These are phyloP conservation scores for Ceyx cyanopectus DNA, from an alignment of 2,113 vertebrate genomes.

Conservation along the genomic window DNA sequence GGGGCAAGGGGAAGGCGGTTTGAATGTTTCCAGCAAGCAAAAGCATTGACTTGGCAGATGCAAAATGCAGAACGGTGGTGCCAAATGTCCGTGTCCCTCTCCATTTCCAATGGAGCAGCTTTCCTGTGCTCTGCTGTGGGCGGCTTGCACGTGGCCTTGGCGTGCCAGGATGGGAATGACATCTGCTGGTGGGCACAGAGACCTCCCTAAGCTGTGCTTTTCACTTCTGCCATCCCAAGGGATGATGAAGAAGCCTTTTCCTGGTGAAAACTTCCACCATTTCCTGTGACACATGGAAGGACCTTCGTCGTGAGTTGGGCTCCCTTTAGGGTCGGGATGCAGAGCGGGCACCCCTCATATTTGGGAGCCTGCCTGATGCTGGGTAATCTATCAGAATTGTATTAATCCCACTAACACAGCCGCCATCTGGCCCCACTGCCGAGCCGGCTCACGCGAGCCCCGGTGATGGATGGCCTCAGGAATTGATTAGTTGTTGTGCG, in stretches of 20 bases:
- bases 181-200: fast-evolving
- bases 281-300: fast-evolving
- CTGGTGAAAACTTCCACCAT: neutral
- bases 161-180: neutral
- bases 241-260: neutral
- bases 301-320: fast-evolving
- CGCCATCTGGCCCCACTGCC: constrained; percentile 80
- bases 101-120: neutral
- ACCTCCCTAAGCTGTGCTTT: neutral
- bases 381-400: constrained; percentile 84
- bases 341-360: neutral
- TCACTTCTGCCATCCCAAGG: fast-evolving
- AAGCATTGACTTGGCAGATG: neutral
- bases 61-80: neutral
- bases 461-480: constrained; percentile 91
- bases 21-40: neutral
- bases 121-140: neutral
- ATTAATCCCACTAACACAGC: constrained; percentile 87
- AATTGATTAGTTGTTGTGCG: constrained; percentile 95
- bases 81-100: neutral
- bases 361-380: constrained; percentile 71
- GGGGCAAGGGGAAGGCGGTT: fast-evolving
- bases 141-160: neutral
- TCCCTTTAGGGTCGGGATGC: neutral
- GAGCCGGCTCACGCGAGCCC: constrained; percentile 74